A percentile compares a stretch with the other conserved stretches of the same genome.
Evolutionary conservation across 1,140 invertebrate genomes (phyloP).

Genomic region (Ectropis grisescens): DNA sequence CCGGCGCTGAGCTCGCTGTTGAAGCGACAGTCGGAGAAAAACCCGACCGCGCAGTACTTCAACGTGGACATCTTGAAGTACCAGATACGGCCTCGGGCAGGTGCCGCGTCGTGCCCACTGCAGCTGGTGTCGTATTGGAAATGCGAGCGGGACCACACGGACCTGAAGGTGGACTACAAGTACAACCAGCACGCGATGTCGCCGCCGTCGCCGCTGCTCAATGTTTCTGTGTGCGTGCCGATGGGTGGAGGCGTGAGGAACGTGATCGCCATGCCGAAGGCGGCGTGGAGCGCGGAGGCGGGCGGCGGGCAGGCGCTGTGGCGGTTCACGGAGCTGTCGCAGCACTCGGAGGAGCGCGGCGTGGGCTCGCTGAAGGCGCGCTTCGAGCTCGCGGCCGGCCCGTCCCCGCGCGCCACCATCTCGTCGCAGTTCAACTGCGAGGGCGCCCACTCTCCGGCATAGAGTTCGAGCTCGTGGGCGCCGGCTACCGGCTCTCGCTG

Average conservation of each 20-base stretch:
- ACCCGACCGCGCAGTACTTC: constrained; percentile 96
- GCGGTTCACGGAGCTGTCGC: constrained; percentile 93
- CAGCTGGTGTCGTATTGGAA: constrained; percentile 97
- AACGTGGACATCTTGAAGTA: constrained; percentile 98
- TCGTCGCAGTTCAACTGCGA: constrained; percentile 95
- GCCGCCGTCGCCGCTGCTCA: constrained; percentile 85
- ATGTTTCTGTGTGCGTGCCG: constrained; percentile 89
- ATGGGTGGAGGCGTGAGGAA: constrained; percentile 89
- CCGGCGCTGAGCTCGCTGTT: constrained; percentile 88
- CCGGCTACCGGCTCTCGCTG: constrained; percentile 92
- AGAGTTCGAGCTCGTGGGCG: constrained; percentile 91
- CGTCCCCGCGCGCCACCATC: constrained; percentile 85
- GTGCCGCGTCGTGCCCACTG: constrained; percentile 88
- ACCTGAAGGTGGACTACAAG: constrained; percentile 95
- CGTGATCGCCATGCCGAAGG: constrained; percentile 91
- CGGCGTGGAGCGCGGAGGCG: constrained; percentile 88
- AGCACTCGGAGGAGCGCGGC: constrained; percentile 88
- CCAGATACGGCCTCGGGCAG: constrained; percentile 86
- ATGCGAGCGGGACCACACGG: constrained; percentile 88
- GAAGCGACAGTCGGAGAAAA: constrained; percentile 92
- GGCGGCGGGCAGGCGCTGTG: constrained; percentile 88
- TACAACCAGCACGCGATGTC: constrained; percentile 94
- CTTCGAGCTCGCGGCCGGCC: constrained; percentile 86
- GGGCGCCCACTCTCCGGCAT: constrained; percentile 92
- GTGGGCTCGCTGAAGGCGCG: constrained; percentile 92